phyloP scores from a whole-genome alignment of 2,797 vertebrate genomes.

The Mycteria americana region DNA sequence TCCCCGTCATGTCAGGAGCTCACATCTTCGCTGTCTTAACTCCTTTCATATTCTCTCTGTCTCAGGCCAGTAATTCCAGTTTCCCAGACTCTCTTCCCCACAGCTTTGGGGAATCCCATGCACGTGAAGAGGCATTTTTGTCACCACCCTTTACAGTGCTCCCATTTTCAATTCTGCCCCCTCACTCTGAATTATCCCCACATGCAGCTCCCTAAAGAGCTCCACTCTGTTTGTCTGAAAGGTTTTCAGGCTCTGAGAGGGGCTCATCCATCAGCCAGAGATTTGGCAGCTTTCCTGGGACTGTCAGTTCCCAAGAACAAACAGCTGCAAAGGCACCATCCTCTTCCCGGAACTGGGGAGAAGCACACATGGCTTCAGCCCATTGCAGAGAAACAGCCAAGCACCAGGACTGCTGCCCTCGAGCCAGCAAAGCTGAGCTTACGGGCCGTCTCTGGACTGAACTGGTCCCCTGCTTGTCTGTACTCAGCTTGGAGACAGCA shows the following conservation, averaged over 20 bases:
- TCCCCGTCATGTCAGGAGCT: not conserved
- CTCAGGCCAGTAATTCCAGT: not conserved
- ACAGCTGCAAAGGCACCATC: not conserved
- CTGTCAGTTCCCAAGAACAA: conserved; percentile 44
- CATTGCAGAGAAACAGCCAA: not conserved
- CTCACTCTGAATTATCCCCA: not conserved
- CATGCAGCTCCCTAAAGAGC: not conserved
- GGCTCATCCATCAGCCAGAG: conserved; percentile 26
- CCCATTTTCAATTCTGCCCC: not conserved
- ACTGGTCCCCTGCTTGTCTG: not conserved
- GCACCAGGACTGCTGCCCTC: not conserved
- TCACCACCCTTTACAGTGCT: not conserved
- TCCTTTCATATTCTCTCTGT: not conserved
- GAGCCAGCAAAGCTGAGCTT: not conserved
- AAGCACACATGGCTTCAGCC: not conserved
- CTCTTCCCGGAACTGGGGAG: not conserved
- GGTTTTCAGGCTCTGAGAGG: not conserved
- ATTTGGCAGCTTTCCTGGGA: conserved; percentile 52
- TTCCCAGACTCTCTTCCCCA: not conserved
- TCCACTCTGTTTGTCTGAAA: not conserved
- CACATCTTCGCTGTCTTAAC: not conserved
- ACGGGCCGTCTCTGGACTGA: rapidly evolving
- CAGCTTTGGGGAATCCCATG: not conserved
- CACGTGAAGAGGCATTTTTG: not conserved
- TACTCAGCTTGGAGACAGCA: not conserved